Percentiles rank a stretch among this genome's conserved stretches.
Evolutionary conservation across 1,140 invertebrate species (phyloP).

Genomic region (Cydia strobilella): DNA sequence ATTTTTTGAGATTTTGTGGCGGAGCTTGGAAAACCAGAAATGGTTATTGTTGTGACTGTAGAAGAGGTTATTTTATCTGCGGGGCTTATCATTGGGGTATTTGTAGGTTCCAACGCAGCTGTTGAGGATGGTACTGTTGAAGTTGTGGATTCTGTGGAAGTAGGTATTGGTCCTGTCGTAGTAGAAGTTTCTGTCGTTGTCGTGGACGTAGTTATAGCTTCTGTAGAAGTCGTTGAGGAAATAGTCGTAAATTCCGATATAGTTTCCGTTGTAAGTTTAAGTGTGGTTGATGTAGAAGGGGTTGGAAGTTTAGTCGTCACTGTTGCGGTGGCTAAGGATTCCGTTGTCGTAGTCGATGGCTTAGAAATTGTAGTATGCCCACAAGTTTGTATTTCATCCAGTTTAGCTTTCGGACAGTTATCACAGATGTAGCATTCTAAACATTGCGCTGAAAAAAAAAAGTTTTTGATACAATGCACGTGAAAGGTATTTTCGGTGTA

Average conservation of each 20-base stretch:
- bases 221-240: background rate
- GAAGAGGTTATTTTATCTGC: background rate
- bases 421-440: constrained; percentile 43
- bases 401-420: constrained; percentile 7
- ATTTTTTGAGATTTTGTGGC: background rate
- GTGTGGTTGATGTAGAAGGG: background rate
- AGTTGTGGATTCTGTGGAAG: background rate
- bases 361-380: background rate
- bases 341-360: background rate
- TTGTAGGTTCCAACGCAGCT: background rate
- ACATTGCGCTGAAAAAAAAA: constrained; percentile 43
- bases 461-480: no score
- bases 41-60: background rate
- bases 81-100: background rate
- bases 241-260: background rate
- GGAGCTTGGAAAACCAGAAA: background rate
- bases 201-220: background rate
- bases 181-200: background rate
- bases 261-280: background rate
- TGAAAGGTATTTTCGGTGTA: no score
- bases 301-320: background rate
- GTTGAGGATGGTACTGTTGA: background rate
- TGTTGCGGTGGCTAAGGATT: background rate
- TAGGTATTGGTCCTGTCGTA: background rate
- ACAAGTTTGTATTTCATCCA: constrained; percentile 29